Evolutionary conservation across 2,797 vertebrate species (phyloP).

Genomic region (Poeciliopsis infans): DNA sequence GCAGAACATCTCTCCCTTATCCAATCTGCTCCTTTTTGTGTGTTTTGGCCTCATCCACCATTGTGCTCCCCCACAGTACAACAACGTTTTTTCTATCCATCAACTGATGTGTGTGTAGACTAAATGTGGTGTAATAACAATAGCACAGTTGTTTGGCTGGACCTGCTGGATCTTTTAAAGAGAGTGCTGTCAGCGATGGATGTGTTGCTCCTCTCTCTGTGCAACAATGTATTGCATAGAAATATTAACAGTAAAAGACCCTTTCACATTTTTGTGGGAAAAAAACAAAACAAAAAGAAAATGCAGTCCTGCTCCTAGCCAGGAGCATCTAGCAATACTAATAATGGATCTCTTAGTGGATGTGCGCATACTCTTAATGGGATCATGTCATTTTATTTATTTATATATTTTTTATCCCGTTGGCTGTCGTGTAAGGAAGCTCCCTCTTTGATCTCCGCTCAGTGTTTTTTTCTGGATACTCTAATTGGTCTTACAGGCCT

Average conservation of each 20-base stretch:
- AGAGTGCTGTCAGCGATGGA: background rate
- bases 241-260: conserved; percentile 4
- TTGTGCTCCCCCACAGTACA: conserved; percentile 15
- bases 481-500: conserved; percentile 66
- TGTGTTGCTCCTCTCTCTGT: background rate
- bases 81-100: conserved; percentile 42
- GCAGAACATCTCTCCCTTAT: conserved; percentile 26
- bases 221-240: background rate
- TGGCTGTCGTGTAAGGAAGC: conserved; percentile 38
- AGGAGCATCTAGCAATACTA: conserved; percentile 27
- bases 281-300: conserved; percentile 6
- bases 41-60: conserved; percentile 29
- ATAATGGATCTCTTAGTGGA: conserved; percentile 35
- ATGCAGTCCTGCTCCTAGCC: conserved; percentile 13
- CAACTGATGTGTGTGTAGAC: conserved; percentile 34
- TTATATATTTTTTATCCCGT: conserved; percentile 12
- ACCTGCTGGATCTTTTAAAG: conserved; percentile 20
- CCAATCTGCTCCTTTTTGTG: conserved; percentile 36
- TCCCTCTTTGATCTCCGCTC: conserved; percentile 61
- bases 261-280: conserved; percentile 10
- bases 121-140: conserved; percentile 19
- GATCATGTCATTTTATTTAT: conserved; percentile 21
- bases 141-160: background rate
- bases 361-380: conserved; percentile 53
- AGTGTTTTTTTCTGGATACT: conserved; percentile 49